Percentiles rank a stretch among this genome's conserved stretches.
These are phyloP conservation scores for Etheostoma perlongum DNA, from an alignment of 2,797 vertebrate genomes.

Conservation along the genomic window DNA sequence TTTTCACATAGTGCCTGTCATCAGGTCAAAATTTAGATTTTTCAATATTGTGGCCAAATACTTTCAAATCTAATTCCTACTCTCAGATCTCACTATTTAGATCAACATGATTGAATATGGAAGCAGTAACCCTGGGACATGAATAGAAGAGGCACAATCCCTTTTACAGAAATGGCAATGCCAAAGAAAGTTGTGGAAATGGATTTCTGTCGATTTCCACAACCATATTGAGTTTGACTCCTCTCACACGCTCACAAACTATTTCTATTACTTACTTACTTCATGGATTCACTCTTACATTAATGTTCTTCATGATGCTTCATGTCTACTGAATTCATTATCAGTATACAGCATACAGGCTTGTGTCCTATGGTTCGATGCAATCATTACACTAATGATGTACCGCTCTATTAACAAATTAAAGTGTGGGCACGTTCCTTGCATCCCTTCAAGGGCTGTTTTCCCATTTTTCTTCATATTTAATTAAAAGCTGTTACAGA, in stretches of 20 bases:
- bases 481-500: constrained; percentile 80
- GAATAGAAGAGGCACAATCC: constrained; percentile 67
- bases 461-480: constrained; percentile 77
- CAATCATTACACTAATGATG: constrained; percentile 74
- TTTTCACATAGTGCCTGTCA: not conserved
- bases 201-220: constrained; percentile 24
- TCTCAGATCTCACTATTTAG: constrained; percentile 68
- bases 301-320: constrained; percentile 43
- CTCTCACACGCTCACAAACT: constrained; percentile 24
- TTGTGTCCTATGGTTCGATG: constrained; percentile 59
- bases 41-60: not conserved
- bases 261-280: constrained; percentile 27
- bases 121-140: constrained; percentile 60
- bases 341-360: constrained; percentile 48
- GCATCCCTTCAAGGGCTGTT: constrained; percentile 75
- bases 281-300: constrained; percentile 49
- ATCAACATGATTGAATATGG: constrained; percentile 72
- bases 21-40: not conserved
- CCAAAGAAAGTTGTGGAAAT: constrained; percentile 54
- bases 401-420: constrained; percentile 78
- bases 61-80: constrained; percentile 10
- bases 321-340: constrained; percentile 52
- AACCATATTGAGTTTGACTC: constrained; percentile 40
- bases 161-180: constrained; percentile 53
- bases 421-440: constrained; percentile 69